A percentile compares a stretch with the other conserved stretches of the same genome.
phyloP scores from a whole-genome alignment of 2,113 vertebrate genomes.

The Bufo gargarizans region DNA sequence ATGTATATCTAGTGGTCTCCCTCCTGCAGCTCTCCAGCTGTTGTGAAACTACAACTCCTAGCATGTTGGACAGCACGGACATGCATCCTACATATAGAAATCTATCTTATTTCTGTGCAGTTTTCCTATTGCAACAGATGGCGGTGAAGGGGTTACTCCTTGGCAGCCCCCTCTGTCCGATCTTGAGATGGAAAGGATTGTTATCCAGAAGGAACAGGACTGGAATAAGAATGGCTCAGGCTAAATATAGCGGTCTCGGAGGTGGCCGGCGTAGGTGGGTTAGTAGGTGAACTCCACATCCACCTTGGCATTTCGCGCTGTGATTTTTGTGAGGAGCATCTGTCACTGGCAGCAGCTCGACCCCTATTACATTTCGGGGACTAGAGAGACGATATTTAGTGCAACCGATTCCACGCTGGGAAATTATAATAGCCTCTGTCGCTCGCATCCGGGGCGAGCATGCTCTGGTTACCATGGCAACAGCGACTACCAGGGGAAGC shows the following conservation, averaged over 20 bases:
- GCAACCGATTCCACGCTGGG: slow-evolving; percentile 42
- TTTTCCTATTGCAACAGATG: not conserved
- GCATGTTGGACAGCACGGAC: too few species aligned
- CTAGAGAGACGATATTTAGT: slow-evolving; percentile 16
- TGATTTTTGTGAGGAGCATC: not conserved
- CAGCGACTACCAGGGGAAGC: slow-evolving; percentile 25
- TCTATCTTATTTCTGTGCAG: too few species aligned
- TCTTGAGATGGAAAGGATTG: not conserved
- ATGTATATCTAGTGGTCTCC: too few species aligned
- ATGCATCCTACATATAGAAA: too few species aligned
- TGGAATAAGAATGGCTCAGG: not conserved
- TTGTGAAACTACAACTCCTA: too few species aligned
- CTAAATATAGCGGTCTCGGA: slow-evolving; percentile 11
- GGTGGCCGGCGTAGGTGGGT: slow-evolving; percentile 7
- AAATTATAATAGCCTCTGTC: slow-evolving; percentile 49
- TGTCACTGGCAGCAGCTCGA: slow-evolving; percentile 15
- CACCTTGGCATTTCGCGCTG: not conserved
- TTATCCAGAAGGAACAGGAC: not conserved
- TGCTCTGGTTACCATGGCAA: slow-evolving; percentile 49
- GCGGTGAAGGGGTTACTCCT: not conserved
- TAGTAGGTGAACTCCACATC: slow-evolving; percentile 10
- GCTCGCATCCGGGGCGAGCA: slow-evolving; percentile 12
- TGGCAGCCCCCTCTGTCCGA: not conserved
- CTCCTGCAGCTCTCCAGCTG: too few species aligned
- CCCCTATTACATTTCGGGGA: slow-evolving; percentile 1